Conservation (phyloP, 2,797 vertebrate genomes). For the Chloroceryle amazona region DNA sequence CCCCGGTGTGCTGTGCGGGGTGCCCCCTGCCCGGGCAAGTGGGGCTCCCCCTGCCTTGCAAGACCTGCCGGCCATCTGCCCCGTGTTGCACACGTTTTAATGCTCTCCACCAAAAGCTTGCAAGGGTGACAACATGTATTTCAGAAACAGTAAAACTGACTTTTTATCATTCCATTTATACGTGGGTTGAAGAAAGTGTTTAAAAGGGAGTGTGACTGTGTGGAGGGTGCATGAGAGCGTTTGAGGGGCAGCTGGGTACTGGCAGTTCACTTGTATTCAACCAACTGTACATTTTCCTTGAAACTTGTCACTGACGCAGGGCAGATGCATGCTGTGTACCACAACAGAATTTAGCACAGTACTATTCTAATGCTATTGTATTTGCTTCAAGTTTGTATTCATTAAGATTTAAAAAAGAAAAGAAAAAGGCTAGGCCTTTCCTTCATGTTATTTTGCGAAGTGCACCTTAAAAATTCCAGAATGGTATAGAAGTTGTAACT, state of each 20-base stretch:
- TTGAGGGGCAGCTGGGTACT: not conserved
- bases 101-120: not conserved
- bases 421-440: not conserved
- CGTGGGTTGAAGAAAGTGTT: not conserved
- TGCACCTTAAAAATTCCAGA: not conserved
- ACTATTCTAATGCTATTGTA: not conserved
- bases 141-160: not conserved
- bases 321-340: fast-evolving
- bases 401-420: not conserved
- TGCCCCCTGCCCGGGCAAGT: not conserved
- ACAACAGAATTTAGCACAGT: not conserved
- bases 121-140: fast-evolving
- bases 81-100: fast-evolving
- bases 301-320: not conserved
- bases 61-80: not conserved
- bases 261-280: not conserved
- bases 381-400: not conserved
- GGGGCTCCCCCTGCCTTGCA: fast-evolving
- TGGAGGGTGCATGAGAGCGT: not conserved
- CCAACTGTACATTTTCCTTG: not conserved
- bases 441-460: not conserved
- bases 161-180: not conserved
- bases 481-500: not conserved
- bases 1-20: fast-evolving
- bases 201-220: not conserved